phyloP scores from a whole-genome alignment of 92 coral and sea anemone species.

The Porites cylindrica region DNA sequence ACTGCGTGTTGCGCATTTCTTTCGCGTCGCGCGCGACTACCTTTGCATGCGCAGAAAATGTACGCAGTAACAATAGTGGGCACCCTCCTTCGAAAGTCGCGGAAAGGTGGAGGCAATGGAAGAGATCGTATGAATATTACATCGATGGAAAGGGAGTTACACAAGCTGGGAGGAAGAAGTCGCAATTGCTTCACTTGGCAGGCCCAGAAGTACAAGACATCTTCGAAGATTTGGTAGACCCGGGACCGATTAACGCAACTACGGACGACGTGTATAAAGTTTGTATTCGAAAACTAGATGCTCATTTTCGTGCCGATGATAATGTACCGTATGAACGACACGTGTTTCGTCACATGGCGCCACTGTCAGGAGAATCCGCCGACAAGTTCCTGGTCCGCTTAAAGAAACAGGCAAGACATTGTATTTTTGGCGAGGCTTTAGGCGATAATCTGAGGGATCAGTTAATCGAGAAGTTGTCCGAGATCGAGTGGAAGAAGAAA shows the following conservation, averaged over 20 bases:
- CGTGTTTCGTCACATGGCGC: slow-evolving; percentile 55
- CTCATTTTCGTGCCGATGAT: slow-evolving; percentile 15
- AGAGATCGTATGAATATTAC: slow-evolving; percentile 41
- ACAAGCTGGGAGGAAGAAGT: background rate
- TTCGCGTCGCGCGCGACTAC: too few species aligned
- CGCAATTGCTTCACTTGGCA: slow-evolving; percentile 39
- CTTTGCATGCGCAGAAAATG: too few species aligned
- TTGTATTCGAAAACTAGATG: background rate
- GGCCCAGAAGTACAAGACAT: slow-evolving; percentile 65
- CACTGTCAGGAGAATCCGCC: slow-evolving; percentile 55
- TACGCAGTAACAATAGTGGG: too few species aligned
- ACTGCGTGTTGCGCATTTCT: too few species aligned
- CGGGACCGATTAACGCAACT: slow-evolving; percentile 47
- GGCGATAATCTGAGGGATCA: slow-evolving; percentile 70
- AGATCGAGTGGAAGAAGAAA: slow-evolving; percentile 41
- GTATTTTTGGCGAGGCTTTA: slow-evolving; percentile 63
- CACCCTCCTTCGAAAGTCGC: background rate
- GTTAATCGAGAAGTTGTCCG: slow-evolving; percentile 58
- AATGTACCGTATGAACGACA: slow-evolving; percentile 62
- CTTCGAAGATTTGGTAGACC: slow-evolving; percentile 57
- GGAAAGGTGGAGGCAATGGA: background rate
- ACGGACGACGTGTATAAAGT: slow-evolving; percentile 27
- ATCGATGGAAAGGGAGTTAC: slow-evolving; percentile 68
- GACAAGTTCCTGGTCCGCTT: slow-evolving; percentile 55
- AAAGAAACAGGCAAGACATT: slow-evolving; percentile 64